These are phyloP conservation scores for Cacatua alba DNA, from an alignment of 2,113 vertebrate species.

Conservation along the genomic window DNA sequence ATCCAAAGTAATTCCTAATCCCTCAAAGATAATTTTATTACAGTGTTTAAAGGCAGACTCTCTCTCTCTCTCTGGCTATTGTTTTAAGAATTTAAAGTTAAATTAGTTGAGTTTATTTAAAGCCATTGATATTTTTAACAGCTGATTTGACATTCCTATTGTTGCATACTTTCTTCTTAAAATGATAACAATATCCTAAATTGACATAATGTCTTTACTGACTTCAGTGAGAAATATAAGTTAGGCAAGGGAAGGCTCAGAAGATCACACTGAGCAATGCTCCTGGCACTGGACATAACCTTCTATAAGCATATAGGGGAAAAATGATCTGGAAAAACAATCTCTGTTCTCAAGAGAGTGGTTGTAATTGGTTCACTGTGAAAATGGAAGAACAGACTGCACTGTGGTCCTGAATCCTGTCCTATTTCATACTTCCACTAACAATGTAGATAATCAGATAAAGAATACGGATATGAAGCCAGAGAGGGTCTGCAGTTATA, in stretches of 20 bases:
- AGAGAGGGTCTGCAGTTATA: neutral
- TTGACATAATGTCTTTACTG: neutral
- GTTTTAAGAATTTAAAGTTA: neutral
- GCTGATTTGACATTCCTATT: neutral
- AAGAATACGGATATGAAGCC: neutral
- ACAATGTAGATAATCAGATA: neutral
- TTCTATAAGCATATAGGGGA: neutral
- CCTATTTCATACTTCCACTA: neutral
- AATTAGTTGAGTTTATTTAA: neutral
- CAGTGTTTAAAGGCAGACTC: neutral
- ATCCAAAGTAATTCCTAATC: conserved; percentile 5
- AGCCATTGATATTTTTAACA: neutral
- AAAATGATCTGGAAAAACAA: neutral
- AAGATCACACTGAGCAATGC: neutral
- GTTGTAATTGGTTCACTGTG: neutral
- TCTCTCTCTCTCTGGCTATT: neutral
- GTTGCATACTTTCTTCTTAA: neutral
- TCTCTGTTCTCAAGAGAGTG: neutral
- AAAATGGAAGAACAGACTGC: neutral
- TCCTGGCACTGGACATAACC: neutral
- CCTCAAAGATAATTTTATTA: neutral
- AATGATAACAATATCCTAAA: neutral
- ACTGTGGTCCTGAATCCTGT: neutral
- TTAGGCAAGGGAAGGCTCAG: neutral
- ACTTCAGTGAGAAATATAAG: neutral